These are phyloP conservation scores for Rosalia funebris DNA, from an alignment of 2,888 invertebrate genomes.

Conservation along the genomic window DNA sequence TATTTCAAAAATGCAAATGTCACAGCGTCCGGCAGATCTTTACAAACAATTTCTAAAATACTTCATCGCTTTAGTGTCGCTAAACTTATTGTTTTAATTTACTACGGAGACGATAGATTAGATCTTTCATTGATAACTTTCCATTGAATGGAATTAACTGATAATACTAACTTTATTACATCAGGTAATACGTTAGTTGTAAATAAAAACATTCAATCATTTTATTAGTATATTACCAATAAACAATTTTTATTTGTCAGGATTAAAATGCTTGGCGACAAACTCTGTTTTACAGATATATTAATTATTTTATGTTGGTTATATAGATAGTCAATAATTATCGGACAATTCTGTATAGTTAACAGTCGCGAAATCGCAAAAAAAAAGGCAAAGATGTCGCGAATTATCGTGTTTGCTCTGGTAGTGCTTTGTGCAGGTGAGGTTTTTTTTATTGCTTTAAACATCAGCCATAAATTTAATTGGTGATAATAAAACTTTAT, in stretches of 20 bases:
- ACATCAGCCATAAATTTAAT: not conserved
- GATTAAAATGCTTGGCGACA: not conserved
- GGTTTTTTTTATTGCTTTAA: not conserved
- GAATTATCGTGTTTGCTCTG: not conserved
- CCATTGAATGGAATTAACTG: no score
- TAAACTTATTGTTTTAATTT: no score
- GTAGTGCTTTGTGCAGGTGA: slow-evolving; percentile 14
- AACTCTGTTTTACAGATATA: not conserved
- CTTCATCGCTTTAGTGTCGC: no score
- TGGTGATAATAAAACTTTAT: slow-evolving; percentile 4
- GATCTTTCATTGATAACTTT: no score
- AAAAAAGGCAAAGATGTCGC: not conserved
- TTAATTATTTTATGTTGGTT: not conserved
- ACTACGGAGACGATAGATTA: no score
- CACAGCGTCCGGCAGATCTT: no score
- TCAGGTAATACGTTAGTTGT: not conserved
- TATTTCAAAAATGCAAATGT: no score
- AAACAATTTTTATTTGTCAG: not conserved
- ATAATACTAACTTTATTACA: not conserved
- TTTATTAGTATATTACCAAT: not conserved
- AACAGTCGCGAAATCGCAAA: not conserved
- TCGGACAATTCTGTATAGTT: not conserved
- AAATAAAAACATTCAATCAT: not conserved
- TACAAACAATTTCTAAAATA: no score
- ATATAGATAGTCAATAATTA: not conserved